Conservation (phyloP, 2,797 vertebrate genomes). For the Sternarchorhynchus goeldii region DNA sequence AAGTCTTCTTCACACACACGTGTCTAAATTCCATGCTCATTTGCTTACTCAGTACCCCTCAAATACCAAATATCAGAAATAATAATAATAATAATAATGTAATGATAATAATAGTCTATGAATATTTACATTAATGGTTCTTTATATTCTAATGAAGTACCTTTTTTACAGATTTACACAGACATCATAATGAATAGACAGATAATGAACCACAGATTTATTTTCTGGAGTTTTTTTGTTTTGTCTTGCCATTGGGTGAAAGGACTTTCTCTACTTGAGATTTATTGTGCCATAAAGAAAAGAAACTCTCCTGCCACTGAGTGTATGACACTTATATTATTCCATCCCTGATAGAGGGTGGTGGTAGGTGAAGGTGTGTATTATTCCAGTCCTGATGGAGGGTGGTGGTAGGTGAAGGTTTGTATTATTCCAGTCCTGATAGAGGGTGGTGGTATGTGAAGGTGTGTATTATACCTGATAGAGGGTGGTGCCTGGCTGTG, state of each 20-base stretch:
- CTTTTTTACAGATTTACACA: too few species aligned
- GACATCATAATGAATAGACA: too few species aligned
- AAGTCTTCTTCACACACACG: slow-evolving; percentile 31
- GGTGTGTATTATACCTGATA: neutral
- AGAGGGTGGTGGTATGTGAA: neutral
- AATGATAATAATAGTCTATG: too few species aligned
- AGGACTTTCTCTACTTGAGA: too few species aligned
- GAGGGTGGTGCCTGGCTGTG: neutral
- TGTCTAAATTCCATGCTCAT: neutral
- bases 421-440: neutral
- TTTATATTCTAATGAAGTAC: too few species aligned
- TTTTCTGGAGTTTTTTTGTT: too few species aligned
- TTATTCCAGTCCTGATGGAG: neutral
- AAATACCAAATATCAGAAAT: neutral
- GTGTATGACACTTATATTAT: neutral
- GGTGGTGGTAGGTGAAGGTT: too few species aligned
- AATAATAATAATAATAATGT: too few species aligned
- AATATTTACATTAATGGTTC: too few species aligned
- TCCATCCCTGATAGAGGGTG: neutral
- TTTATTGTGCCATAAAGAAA: too few species aligned
- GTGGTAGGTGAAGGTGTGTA: neutral
- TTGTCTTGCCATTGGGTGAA: too few species aligned
- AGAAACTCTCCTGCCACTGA: neutral
- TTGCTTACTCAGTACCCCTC: slow-evolving; percentile 9
- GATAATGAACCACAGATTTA: too few species aligned